Base-by-base conservation (phyloP, 2,113 vertebrate species). In the Hypanus sabinus region DNA sequence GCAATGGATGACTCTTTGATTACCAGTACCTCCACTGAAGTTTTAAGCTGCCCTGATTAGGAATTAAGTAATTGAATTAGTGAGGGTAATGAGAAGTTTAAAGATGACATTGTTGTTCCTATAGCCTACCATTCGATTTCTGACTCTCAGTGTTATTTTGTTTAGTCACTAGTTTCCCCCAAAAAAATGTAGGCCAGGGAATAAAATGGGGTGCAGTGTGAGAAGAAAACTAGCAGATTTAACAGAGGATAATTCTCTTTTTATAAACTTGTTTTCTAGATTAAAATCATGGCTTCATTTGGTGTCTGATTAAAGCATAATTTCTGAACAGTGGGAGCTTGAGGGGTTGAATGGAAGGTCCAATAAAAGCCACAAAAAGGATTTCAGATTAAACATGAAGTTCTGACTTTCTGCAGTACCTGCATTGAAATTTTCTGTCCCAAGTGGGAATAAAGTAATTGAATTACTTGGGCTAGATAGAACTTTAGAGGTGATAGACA, bases 11-110 rank as follows among this genome's bases (percentile, higher is more conserved):
- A 83, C 38, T 83, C 36, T 77, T 77, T 38, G 18, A 83, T 46
- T 38, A 83, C 20, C 8, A 24, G 20, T 24, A 24, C 38, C 80
- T 83, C 80, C 80, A 46, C 22, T 55, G 80, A 83, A 46, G 80
- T 24, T 83, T 83, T 55, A 22, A 46, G 18, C 36, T 46, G 20
- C 6, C 79, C 33, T 2, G 36, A 81, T 36, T 81, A 16, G 5
- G 79, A 81, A 81, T 81, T 38, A 81, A 46, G 38, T 81, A 81
- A 81, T 80, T 38, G 33, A 80, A 80, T 80, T 80, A 80, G 76
- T 81, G 79, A 83, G 38, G 38, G 38, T 83, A 24, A 55, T 22
- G 38, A 83, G 38, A 83, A 83, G 46, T 46, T 83, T 83, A 46
- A 83, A 83, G 80, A 24, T 83, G 36, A 55, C 6, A 22, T 83